A percentile compares a stretch with the other conserved stretches of the same genome.
Conservation (phyloP, 2,113 vertebrate genomes). For the Raja brachyura region DNA sequence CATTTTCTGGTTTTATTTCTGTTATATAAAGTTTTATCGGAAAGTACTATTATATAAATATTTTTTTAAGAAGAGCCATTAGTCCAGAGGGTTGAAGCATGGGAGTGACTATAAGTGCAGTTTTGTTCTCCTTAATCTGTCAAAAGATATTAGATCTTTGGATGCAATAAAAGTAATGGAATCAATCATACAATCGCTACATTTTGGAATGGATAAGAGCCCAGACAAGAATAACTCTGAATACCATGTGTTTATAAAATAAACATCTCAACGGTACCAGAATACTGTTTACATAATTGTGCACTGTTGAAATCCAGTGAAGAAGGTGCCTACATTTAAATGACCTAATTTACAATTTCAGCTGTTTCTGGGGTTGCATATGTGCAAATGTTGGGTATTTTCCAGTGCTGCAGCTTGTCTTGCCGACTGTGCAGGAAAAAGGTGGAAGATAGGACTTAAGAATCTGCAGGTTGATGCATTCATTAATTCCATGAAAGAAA, state of each 20-base stretch:
- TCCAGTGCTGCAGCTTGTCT: background rate
- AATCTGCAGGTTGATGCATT: background rate
- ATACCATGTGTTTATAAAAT: background rate
- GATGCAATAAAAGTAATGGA: too few relatives aligned
- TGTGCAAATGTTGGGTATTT: background rate
- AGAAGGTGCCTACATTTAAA: background rate
- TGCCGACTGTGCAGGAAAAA: background rate
- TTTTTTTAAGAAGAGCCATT: background rate
- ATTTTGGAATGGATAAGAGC: too few relatives aligned
- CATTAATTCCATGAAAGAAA: background rate
- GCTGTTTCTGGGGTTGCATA: background rate
- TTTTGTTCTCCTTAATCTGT: too few relatives aligned
- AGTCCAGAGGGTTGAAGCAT: background rate
- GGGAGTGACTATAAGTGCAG: background rate
- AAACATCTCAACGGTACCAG: background rate
- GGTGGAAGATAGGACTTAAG: background rate
- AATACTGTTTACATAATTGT: background rate
- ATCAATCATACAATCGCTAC: too few relatives aligned
- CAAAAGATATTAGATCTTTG: too few relatives aligned
- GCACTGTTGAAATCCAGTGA: background rate
- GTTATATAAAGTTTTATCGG: background rate
- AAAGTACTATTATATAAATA: background rate
- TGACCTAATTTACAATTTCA: background rate
- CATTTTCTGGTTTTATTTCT: too few relatives aligned
- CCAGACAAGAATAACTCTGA: too few relatives aligned